Percentiles rank a stretch among this genome's conserved stretches.
phyloP scores from a whole-genome alignment of 2,888 invertebrate genomes.

The Teinopalpus imperialis region DNA sequence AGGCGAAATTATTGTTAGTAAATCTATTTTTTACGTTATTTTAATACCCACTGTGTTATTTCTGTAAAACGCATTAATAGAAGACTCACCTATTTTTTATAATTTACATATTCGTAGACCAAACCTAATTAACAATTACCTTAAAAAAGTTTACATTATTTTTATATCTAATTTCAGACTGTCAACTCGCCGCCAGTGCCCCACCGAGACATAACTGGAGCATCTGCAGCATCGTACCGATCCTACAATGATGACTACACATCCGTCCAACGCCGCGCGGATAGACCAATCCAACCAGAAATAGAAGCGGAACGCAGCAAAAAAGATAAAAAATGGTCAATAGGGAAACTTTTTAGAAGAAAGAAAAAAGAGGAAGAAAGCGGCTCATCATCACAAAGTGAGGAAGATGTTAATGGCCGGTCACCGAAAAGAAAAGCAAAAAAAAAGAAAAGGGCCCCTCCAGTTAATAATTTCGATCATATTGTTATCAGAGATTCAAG shows the following conservation, averaged over 20 bases:
- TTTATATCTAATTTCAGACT: constrained; percentile 65
- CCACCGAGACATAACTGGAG: constrained; percentile 62
- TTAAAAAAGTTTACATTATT: neutral
- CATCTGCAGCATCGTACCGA: constrained; percentile 55
- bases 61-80: constrained; percentile 3
- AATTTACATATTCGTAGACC: neutral
- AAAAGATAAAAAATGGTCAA: constrained; percentile 90
- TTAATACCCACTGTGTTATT: constrained; percentile 8
- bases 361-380: constrained; percentile 86
- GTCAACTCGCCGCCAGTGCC: constrained; percentile 76
- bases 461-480: constrained; percentile 84
- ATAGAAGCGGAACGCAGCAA: constrained; percentile 66
- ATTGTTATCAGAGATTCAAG: constrained; percentile 81
- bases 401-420: constrained; percentile 66
- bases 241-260: constrained; percentile 68
- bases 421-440: constrained; percentile 69
- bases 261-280: constrained; percentile 58
- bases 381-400: constrained; percentile 79
- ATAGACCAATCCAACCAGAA: constrained; percentile 55
- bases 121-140: too few species aligned
- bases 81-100: constrained; percentile 5
- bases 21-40: constrained; percentile 25
- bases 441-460: constrained; percentile 77
- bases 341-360: constrained; percentile 89
- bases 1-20: constrained; percentile 44